Percentiles rank a stretch among this genome's conserved stretches.
phyloP scores from a whole-genome alignment of 2,888 invertebrate species.

The Diloba caeruleocephala region DNA sequence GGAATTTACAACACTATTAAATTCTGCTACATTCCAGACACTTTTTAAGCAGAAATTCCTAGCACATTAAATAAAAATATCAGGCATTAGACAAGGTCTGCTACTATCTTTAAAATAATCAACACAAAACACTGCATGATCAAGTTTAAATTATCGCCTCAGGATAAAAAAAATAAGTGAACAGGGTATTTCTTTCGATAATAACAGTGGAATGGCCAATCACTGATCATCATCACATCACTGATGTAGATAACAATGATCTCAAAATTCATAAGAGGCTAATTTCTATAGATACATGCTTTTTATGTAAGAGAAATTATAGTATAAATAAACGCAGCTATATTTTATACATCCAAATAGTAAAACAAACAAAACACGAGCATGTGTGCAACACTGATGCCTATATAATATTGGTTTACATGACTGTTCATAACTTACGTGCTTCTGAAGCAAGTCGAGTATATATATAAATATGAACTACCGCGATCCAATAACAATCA shows the following conservation, averaged over 20 bases:
- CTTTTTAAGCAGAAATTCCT: slow-evolving; percentile 14
- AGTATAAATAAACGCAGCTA: not conserved
- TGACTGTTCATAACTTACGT: slow-evolving; percentile 10
- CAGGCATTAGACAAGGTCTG: slow-evolving; percentile 7
- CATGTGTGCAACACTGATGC: not conserved
- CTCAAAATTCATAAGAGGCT: slow-evolving; percentile 24
- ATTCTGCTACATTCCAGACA: slow-evolving; percentile 49
- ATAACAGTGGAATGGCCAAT: slow-evolving; percentile 49
- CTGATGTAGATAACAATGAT: slow-evolving; percentile 38
- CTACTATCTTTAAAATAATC: slow-evolving; percentile 62
- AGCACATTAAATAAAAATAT: slow-evolving; percentile 11
- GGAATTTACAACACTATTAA: slow-evolving; percentile 31
- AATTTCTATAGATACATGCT: slow-evolving; percentile 28
- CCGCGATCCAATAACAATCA: slow-evolving; percentile 75
- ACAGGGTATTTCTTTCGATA: slow-evolving; percentile 50
- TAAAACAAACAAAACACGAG: not conserved
- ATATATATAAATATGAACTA: slow-evolving; percentile 30
- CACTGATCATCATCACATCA: no score
- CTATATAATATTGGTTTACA: slow-evolving; percentile 15
- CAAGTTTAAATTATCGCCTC: slow-evolving; percentile 59
- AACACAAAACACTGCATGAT: slow-evolving; percentile 53
- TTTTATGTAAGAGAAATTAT: not conserved
- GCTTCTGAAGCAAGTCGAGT: slow-evolving; percentile 37
- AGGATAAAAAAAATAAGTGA: slow-evolving; percentile 55
- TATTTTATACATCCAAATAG: not conserved